Conservation (phyloP, 2,888 invertebrate genomes). For the Perizoma flavofasciatum region DNA sequence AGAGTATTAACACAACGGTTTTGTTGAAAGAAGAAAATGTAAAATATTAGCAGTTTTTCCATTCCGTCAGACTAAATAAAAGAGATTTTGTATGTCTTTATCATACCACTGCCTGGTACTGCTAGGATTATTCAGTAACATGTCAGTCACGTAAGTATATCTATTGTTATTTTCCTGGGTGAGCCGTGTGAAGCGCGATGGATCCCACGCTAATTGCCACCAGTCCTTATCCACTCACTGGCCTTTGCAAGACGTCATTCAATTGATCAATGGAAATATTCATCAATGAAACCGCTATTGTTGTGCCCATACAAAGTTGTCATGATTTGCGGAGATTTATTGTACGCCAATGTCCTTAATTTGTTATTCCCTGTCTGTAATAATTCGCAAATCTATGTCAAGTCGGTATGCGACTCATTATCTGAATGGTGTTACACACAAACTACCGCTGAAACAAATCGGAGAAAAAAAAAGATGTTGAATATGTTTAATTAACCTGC, state of each 20-base stretch:
- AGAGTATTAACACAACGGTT: too few species aligned
- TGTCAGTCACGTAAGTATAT: constrained; percentile 41
- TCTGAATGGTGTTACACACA: too few species aligned
- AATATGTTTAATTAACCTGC: too few species aligned
- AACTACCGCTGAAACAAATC: too few species aligned
- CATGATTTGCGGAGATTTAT: constrained; percentile 9
- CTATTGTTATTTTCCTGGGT: constrained; percentile 67
- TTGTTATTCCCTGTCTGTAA: constrained; percentile 10
- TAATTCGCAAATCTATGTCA: constrained; percentile 1
- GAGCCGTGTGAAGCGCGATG: constrained; percentile 67
- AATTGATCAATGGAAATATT: constrained; percentile 68
- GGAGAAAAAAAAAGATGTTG: too few species aligned
- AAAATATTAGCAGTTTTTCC: too few species aligned
- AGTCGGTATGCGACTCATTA: too few species aligned
- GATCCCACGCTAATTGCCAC: constrained; percentile 75
- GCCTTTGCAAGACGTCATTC: constrained; percentile 49
- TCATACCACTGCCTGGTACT: constrained; percentile 1
- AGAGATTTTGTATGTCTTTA: too few species aligned
- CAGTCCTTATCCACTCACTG: constrained; percentile 60
- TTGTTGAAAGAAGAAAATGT: too few species aligned
- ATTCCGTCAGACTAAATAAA: too few species aligned
- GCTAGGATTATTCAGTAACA: constrained; percentile 25
- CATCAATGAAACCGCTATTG: constrained; percentile 67
- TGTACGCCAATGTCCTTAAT: constrained; percentile 44
- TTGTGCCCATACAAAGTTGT: constrained; percentile 45